These are phyloP conservation scores for Tholera decimalis DNA, from an alignment of 2,888 invertebrate species.

Conservation along the genomic window DNA sequence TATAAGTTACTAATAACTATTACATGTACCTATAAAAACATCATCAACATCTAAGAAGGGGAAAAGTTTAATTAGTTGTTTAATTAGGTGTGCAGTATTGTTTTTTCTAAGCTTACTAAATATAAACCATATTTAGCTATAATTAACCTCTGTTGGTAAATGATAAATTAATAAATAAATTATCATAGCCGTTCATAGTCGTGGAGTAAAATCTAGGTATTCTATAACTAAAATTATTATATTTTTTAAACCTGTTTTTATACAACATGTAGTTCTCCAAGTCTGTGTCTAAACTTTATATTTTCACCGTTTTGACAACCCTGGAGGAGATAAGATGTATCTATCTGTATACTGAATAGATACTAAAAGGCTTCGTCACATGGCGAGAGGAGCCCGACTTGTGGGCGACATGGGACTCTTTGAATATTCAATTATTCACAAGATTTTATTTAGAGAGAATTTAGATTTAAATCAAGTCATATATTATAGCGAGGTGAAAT, in stretches of 20 bases:
- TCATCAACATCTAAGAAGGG: too few relatives aligned
- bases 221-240: neutral
- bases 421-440: conserved; percentile 89
- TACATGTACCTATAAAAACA: too few relatives aligned
- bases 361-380: conserved; percentile 81
- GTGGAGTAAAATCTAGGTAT: neutral
- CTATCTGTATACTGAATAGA: conserved; percentile 60
- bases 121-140: too few relatives aligned
- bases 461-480: conserved; percentile 76
- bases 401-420: conserved; percentile 83
- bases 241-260: neutral
- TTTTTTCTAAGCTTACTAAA: too few relatives aligned
- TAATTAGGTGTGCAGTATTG: too few relatives aligned
- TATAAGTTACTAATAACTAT: too few relatives aligned
- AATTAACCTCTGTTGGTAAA: too few relatives aligned
- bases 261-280: neutral
- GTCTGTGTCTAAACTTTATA: too few relatives aligned
- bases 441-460: conserved; percentile 84
- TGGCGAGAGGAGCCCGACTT: conserved; percentile 81
- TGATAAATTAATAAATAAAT: too few relatives aligned
- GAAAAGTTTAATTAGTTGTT: too few relatives aligned
- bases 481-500: conserved; percentile 53
- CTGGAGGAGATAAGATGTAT: conserved; percentile 70
- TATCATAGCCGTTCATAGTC: neutral
- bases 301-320: conserved; percentile 68